A percentile compares a stretch with the other conserved stretches of the same genome.
Conservation (phyloP, 2,113 vertebrate species). For the Chlamydotis undulata region DNA sequence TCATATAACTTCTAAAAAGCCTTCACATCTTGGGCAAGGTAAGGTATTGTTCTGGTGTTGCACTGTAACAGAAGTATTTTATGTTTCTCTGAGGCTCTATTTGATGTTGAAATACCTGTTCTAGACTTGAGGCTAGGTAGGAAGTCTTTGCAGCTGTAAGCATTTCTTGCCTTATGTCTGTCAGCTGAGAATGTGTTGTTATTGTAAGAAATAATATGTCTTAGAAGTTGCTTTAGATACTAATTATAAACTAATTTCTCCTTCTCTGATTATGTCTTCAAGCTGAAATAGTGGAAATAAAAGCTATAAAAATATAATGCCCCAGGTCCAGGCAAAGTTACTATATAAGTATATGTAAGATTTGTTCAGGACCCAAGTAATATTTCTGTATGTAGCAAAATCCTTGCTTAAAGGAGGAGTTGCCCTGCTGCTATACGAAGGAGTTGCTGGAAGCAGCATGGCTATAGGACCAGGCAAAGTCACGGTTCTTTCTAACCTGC, state of each 20-base stretch:
- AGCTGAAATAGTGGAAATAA: not conserved
- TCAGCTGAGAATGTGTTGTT: not conserved
- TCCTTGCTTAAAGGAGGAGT: not conserved
- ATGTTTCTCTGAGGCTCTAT: not conserved
- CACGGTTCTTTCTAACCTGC: not conserved
- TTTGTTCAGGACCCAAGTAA: not conserved
- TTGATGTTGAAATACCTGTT: not conserved
- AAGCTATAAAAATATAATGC: not conserved
- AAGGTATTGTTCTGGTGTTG: conserved; percentile 7
- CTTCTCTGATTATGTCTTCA: not conserved
- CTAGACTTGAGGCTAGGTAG: not conserved
- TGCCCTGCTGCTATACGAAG: not conserved
- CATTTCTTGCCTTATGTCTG: not conserved
- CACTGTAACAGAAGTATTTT: not conserved
- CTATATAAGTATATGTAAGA: not conserved
- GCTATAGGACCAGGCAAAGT: not conserved
- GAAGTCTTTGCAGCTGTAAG: not conserved
- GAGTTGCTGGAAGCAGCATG: not conserved
- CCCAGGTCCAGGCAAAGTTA: not conserved
- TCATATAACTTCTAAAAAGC: conserved; percentile 84
- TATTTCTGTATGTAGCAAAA: not conserved
- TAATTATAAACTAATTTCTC: not conserved
- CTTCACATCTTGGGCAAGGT: conserved; percentile 93
- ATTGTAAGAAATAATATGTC: not conserved
- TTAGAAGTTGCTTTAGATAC: not conserved